Base-by-base conservation (phyloP, 92 coral and sea anemone species). In the Umimayanthus kanabou region DNA sequence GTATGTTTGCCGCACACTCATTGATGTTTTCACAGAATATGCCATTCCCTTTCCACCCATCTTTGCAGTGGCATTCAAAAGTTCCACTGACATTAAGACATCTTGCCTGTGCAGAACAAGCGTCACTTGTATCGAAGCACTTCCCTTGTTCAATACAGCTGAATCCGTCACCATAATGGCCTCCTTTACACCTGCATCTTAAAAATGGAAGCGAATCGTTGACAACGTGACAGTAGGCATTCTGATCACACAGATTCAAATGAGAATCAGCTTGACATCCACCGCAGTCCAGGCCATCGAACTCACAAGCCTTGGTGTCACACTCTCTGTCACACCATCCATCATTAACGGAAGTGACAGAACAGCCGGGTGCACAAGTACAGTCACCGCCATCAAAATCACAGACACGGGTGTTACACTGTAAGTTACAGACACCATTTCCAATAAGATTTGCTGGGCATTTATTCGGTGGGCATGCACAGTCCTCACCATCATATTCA, bases 311-410 rank as follows among this genome's bases (percentile, higher is more conserved):
- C 72, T 49, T 84, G 23, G 69, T 82, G 88, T 92, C 89, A 72
- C 94, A 92, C n/a, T 75, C 78, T 13, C 69, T 72, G 71, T 92
- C 94, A 73, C 94, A 92, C 75, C 87, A 86, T 11, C 92, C 89
- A 74, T 92, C 94, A 23, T 87, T 75, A 33, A 92, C 49, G 53
- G 93, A 90, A 4, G 86, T 90, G 7, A 90, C 43, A 39, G 94
- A 16, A 58, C 94, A 92, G n/a, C 91, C 94, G 14, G 79, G 74
- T 57, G 93, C 78, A 84, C 94, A 92, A 23, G 75, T 82, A 79
- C 94, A 92, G 55, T 92, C 94, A 2, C 94, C 94, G 29, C 94
- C 94, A 50, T 92, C 94, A 88, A 70, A 93, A 29, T 90, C 79
- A 49, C 95, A 93, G 0, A 81, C 55, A 26, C 80, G 82, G 53